phyloP scores from a whole-genome alignment of 2,888 invertebrate species.

The Belgica antarctica region DNA sequence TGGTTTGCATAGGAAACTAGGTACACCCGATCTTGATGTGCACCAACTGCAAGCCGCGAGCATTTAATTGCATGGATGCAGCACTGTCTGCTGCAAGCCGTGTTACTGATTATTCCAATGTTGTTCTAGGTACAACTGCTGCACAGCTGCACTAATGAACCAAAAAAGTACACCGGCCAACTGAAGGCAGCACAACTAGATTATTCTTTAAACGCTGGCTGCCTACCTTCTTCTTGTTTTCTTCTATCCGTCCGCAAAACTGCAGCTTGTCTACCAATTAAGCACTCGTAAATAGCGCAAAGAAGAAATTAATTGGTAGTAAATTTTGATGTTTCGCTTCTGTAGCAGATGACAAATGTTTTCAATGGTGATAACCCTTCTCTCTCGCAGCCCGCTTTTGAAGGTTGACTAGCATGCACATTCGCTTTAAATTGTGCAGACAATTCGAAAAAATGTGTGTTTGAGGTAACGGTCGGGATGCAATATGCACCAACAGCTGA shows the following conservation, averaged over 20 bases:
- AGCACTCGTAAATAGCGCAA: slow-evolving; percentile 30
- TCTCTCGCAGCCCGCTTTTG: neutral
- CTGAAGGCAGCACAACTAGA: too few relatives aligned
- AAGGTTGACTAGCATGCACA: neutral
- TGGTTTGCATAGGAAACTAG: slow-evolving; percentile 26
- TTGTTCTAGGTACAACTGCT: too few relatives aligned
- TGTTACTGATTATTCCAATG: too few relatives aligned
- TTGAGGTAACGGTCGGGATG: neutral
- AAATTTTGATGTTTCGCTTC: slow-evolving; percentile 26
- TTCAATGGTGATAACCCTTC: slow-evolving; percentile 13
- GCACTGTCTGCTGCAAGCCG: too few relatives aligned
- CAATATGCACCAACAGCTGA: slow-evolving; percentile 24
- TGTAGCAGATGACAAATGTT: slow-evolving; percentile 27
- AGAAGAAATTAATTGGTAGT: slow-evolving; percentile 25
- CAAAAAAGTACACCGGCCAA: neutral
- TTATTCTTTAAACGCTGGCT: too few relatives aligned
- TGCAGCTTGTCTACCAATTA: slow-evolving; percentile 38
- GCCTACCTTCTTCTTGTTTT: neutral
- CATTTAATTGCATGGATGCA: slow-evolving; percentile 15
- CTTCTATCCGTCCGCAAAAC: neutral
- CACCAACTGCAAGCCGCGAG: slow-evolving; percentile 10
- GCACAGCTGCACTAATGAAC: neutral
- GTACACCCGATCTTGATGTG: neutral
- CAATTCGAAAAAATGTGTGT: neutral
- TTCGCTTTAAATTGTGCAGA: slow-evolving; percentile 8